Conservation (phyloP, 2,888 invertebrate species). For the Netelia virgata region DNA sequence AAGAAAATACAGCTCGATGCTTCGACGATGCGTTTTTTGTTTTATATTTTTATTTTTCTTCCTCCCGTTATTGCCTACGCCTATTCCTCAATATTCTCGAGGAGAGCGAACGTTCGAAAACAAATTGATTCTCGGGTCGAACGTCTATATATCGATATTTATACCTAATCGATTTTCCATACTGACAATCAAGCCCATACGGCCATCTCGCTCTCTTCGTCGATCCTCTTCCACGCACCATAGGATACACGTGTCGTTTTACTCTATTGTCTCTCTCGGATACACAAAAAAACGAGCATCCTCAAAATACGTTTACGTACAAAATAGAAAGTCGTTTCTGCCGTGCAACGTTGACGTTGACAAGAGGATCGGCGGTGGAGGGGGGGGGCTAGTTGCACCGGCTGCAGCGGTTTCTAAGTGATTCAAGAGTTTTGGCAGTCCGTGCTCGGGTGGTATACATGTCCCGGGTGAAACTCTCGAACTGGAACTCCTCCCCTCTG, state of each 20-base stretch:
- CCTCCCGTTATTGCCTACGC: neutral
- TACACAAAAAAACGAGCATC: slow-evolving; percentile 33
- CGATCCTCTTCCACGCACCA: slow-evolving; percentile 30
- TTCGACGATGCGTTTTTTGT: slow-evolving; percentile 17
- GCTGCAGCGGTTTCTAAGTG: slow-evolving; percentile 42
- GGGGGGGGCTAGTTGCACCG: neutral
- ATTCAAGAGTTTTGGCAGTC: slow-evolving; percentile 13
- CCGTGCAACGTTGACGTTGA: slow-evolving; percentile 52
- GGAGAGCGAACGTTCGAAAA: slow-evolving; percentile 50
- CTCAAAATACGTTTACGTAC: slow-evolving; percentile 47
- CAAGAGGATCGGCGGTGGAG: slow-evolving; percentile 22
- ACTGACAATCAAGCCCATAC: neutral
- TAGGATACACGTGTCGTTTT: slow-evolving; percentile 19
- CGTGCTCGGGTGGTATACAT: neutral
- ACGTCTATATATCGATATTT: slow-evolving; percentile 2
- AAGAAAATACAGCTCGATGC: slow-evolving; percentile 30
- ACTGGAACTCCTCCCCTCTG: slow-evolving; percentile 4
- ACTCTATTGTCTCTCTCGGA: slow-evolving; percentile 21
- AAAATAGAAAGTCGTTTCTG: slow-evolving; percentile 49
- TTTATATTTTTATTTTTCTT: slow-evolving; percentile 11
- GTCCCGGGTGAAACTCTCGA: neutral
- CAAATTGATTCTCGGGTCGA: slow-evolving; percentile 45
- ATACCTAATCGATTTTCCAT: slow-evolving; percentile 48
- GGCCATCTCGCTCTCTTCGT: slow-evolving; percentile 1
- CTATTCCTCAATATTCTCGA: slow-evolving; percentile 10